Evolutionary conservation across 2,113 vertebrate genomes (phyloP).

Genomic region (Oreamnos americanus): DNA sequence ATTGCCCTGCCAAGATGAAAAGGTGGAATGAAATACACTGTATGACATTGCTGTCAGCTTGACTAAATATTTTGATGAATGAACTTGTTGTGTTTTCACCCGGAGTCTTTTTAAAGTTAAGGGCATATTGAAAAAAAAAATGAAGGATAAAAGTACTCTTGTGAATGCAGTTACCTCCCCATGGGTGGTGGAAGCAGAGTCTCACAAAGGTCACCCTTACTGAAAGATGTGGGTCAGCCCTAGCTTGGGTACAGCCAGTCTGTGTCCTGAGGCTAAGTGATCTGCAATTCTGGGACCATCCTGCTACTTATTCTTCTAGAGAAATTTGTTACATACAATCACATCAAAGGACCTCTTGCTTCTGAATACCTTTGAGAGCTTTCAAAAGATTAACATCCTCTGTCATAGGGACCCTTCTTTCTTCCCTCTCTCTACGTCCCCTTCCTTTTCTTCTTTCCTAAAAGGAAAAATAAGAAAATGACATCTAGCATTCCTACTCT

Average conservation of each 20-base stretch:
- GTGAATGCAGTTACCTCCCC: not conserved
- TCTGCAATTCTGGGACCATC: not conserved
- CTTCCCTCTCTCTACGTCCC: accelerated
- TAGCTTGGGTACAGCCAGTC: not conserved
- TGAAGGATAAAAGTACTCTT: not conserved
- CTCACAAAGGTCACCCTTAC: not conserved
- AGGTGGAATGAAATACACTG: not conserved
- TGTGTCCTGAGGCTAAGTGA: not conserved
- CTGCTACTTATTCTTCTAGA: not conserved
- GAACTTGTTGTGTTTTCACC: constrained; percentile 13
- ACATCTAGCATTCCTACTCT: not conserved
- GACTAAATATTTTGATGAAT: constrained; percentile 50
- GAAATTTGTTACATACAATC: not conserved
- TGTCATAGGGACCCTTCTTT: not conserved
- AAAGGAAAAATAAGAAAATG: not conserved
- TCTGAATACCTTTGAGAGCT: not conserved
- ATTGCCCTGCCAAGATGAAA: constrained; percentile 46
- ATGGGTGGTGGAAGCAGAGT: not conserved
- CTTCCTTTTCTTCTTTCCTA: accelerated
- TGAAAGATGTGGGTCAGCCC: not conserved
- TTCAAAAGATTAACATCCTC: not conserved
- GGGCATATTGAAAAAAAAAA: not conserved
- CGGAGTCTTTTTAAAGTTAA: not conserved
- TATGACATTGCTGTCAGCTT: not conserved
- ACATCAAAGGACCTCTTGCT: not conserved